A percentile compares a stretch with the other conserved stretches of the same genome.
Conservation (phyloP, 92 coral and sea anemone species). For the Zoanthus solanderi region DNA sequence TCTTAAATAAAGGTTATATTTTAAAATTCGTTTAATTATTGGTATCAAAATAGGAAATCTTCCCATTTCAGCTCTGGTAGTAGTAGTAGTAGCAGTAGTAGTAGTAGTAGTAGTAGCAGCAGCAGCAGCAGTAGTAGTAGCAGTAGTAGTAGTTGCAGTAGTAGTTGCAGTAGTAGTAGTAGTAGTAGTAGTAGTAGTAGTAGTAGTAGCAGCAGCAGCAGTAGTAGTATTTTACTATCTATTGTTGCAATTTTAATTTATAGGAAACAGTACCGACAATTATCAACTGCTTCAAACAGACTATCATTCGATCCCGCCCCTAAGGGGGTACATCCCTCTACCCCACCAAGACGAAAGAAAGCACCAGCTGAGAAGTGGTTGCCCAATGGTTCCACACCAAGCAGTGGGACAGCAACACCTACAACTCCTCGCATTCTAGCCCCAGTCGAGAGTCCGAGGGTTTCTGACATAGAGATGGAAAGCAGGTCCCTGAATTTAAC, state of each 20-base stretch:
- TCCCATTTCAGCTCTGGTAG: too few relatives aligned
- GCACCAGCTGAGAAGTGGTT: constrained; percentile 37
- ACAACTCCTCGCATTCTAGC: constrained; percentile 49
- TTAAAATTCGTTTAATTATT: too few relatives aligned
- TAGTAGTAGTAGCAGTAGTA: too few relatives aligned
- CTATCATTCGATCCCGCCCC: constrained; percentile 46
- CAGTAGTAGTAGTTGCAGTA: too few relatives aligned
- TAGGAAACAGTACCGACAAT: constrained; percentile 46
- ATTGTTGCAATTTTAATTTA: not conserved
- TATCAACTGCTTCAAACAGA: constrained; percentile 54
- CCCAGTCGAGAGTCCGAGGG: constrained; percentile 53
- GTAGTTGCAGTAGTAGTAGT: too few relatives aligned
- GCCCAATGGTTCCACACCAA: constrained; percentile 72
- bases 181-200: too few relatives aligned
- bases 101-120: too few relatives aligned
- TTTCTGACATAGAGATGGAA: constrained; percentile 70
- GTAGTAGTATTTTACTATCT: too few relatives aligned
- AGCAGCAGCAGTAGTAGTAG: too few relatives aligned
- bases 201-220: too few relatives aligned
- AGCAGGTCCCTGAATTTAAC: constrained; percentile 52
- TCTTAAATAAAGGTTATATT: too few relatives aligned
- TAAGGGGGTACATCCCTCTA: constrained; percentile 58
- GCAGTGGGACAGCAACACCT: constrained; percentile 80
- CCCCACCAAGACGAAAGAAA: constrained; percentile 49
- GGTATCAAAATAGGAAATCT: too few relatives aligned